Evolutionary conservation across 1,140 invertebrate species (phyloP).

Genomic region (Agrypnia vestita): DNA sequence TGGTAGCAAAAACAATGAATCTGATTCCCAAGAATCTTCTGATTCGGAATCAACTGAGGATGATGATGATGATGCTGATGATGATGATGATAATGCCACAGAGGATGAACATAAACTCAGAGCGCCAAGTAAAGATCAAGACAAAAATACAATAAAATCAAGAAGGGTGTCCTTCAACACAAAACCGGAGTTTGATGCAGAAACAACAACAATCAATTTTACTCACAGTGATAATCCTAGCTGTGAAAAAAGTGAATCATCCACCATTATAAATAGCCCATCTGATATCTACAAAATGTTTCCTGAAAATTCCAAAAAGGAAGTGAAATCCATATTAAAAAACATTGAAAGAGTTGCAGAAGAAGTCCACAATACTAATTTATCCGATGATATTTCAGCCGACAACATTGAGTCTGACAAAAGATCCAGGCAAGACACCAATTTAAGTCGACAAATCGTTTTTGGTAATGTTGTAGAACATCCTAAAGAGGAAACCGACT

Average conservation of each 20-base stretch:
- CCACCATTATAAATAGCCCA: conserved; percentile 66
- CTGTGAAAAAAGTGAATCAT: conserved; percentile 61
- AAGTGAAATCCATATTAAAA: conserved; percentile 68
- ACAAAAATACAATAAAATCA: conserved; percentile 57
- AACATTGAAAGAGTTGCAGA: conserved; percentile 62
- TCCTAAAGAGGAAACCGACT: conserved; percentile 1
- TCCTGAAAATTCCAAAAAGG: conserved; percentile 62
- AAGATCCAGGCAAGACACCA: background rate
- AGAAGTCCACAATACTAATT: conserved; percentile 49
- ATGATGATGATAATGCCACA: background rate
- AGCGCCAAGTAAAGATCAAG: conserved; percentile 7
- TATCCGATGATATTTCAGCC: background rate
- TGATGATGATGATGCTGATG: background rate
- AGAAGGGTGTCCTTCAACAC: conserved; percentile 68
- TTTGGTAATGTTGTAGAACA: conserved; percentile 52
- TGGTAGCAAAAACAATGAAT: conserved; percentile 57
- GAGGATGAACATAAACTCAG: conserved; percentile 38
- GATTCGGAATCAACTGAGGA: conserved; percentile 2
- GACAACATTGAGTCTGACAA: conserved; percentile 7
- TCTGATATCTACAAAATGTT: conserved; percentile 68
- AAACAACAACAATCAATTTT: conserved; percentile 66
- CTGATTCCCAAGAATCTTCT: conserved; percentile 12
- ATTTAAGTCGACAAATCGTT: conserved; percentile 28
- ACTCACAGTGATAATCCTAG: conserved; percentile 64
- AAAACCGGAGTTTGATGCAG: conserved; percentile 17